phyloP scores from a whole-genome alignment of 2,113 vertebrate genomes.

The Erinaceus europaeus region DNA sequence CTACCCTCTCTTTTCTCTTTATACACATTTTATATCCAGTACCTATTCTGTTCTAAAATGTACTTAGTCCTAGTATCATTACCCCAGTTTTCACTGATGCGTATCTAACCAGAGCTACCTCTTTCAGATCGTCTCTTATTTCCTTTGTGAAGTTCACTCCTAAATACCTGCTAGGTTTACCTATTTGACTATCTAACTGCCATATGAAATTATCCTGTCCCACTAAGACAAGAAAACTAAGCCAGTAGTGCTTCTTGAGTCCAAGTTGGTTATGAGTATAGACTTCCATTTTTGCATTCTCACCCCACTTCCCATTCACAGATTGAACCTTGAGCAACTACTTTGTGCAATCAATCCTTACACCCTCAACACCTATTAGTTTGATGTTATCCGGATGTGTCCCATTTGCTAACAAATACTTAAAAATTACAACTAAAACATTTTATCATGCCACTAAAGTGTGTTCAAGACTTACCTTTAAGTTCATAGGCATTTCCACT shows the following conservation, averaged over 20 bases:
- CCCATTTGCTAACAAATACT: neutral
- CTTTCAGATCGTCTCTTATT: neutral
- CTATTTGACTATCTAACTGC: neutral
- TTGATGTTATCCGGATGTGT: neutral
- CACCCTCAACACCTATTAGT: neutral
- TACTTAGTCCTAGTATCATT: neutral
- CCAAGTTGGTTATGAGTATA: neutral
- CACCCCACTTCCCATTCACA: neutral
- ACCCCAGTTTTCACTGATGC: neutral
- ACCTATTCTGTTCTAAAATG: neutral
- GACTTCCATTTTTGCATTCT: neutral
- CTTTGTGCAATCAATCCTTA: neutral
- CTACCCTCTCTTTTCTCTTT: too few relatives aligned
- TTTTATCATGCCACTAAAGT: neutral
- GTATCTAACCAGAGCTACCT: neutral
- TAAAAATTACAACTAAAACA: neutral
- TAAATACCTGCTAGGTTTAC: neutral
- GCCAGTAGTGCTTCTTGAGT: neutral
- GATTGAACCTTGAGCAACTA: neutral
- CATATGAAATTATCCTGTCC: neutral
- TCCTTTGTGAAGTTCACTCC: neutral
- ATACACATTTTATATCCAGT: neutral
- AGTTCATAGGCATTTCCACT: constrained; percentile 86
- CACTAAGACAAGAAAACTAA: neutral
- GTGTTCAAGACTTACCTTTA: constrained; percentile 80